Evolutionary conservation across 2,888 invertebrate genomes (phyloP).

Genomic region (Nebria salina): DNA sequence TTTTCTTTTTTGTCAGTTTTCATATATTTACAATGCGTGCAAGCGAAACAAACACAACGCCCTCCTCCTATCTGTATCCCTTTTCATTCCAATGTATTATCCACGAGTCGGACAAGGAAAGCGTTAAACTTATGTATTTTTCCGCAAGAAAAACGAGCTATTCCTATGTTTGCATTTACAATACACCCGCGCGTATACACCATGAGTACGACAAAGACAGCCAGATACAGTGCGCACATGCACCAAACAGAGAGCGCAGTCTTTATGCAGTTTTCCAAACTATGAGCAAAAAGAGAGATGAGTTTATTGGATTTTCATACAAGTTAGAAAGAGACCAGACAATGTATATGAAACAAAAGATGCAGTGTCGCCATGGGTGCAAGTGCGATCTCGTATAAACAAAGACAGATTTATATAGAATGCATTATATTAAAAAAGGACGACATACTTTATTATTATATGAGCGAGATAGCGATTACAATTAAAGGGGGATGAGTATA

Average conservation of each 20-base stretch:
- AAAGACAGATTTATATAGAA: background rate
- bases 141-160: slow-evolving; percentile 25
- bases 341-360: background rate
- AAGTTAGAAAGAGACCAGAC: slow-evolving; percentile 20
- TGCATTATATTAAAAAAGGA: background rate
- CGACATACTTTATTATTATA: background rate
- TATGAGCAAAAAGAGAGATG: slow-evolving; percentile 22
- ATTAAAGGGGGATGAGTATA: background rate
- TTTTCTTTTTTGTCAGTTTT: slow-evolving; percentile 33
- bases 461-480: too few relatives aligned
- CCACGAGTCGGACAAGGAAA: slow-evolving; percentile 12
- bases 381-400: background rate
- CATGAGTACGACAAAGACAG: slow-evolving; percentile 13
- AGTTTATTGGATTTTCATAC: slow-evolving; percentile 27
- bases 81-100: background rate
- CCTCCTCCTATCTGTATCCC: background rate
- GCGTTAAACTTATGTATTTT: slow-evolving; percentile 35
- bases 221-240: background rate
- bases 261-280: slow-evolving; percentile 40
- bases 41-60: slow-evolving; percentile 14
- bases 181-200: slow-evolving; percentile 9
- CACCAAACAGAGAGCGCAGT: slow-evolving; percentile 18
- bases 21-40: slow-evolving; percentile 27
- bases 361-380: slow-evolving; percentile 1
- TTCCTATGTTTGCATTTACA: slow-evolving; percentile 40